Evolutionary conservation across 1,140 invertebrate species (phyloP), one percentile per base, ranked within the genome.

Genomic region (Thaumetopoea pityocampa): DNA sequence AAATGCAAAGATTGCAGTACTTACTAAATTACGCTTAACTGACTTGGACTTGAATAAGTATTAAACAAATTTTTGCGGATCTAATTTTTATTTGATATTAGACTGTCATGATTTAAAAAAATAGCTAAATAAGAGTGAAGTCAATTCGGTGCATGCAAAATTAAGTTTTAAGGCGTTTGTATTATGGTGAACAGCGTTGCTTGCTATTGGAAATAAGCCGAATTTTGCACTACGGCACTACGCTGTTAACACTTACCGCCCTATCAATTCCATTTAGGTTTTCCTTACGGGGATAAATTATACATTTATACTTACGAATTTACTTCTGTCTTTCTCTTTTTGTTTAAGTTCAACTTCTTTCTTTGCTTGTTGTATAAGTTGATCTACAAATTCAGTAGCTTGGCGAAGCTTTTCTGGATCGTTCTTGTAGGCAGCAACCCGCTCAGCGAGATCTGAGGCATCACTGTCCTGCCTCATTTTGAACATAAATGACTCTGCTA

Each of bases 231-330:
- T 71, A 70, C 51, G 45, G 44, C 55, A 49, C 54, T 50, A 48
- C 57, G 43, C 32, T 55, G 33, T 50, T 41, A 74, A 81, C 77
- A 83, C 78, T 79, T 78, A 83, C 74, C 79, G 62, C 76, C 79
- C 76, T 79, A 79, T 67, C 69, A 70, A 51, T 70, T 68, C 73
- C 72, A 24, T 52, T 63, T 45, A 72, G 51, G 29, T 60, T 63
- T 73, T 70, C 71, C 67, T 69, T 72, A 73, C 48, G 51, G 57
- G 66, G 62, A 64, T 67, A 73, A 80, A 78, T n/a, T 78, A 81
- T 76, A 83, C 74, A 83, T 77, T 71, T 53, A 81, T 74, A 82
- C 78, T 85, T 83, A 86, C 84, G 55, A 79, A 77, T 77, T 81
- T 86, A 54, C 62, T 78, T 78, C 64, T 82, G 36, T 85, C 79